These are phyloP conservation scores for Mycalesis mineus DNA, from an alignment of 2,888 invertebrate species.

Conservation along the genomic window DNA sequence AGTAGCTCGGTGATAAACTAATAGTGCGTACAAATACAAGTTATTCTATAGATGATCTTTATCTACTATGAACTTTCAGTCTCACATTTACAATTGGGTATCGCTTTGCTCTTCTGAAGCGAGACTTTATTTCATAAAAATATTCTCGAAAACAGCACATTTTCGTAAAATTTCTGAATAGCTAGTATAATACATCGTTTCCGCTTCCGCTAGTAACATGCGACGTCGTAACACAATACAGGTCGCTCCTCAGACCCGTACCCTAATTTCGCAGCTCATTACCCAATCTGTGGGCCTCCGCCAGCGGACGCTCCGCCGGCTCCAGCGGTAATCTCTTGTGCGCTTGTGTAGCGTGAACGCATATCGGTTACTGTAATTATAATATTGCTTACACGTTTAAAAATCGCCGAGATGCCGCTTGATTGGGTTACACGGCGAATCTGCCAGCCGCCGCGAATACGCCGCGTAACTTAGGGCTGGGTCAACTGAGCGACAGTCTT, in stretches of 20 bases:
- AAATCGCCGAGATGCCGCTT: constrained; percentile 23
- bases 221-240: constrained; percentile 51
- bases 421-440: constrained; percentile 28
- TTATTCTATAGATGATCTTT: too few species aligned
- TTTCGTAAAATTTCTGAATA: too few species aligned
- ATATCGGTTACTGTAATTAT: constrained; percentile 59
- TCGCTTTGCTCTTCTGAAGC: too few species aligned
- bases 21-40: too few species aligned
- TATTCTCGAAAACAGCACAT: too few species aligned
- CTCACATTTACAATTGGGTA: too few species aligned
- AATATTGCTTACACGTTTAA: constrained; percentile 35
- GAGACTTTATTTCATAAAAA: too few species aligned
- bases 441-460: neutral
- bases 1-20: too few species aligned
- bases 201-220: constrained; percentile 27
- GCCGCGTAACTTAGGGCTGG: constrained; percentile 1
- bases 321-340: constrained; percentile 43
- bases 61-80: too few species aligned
- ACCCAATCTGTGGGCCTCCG: constrained; percentile 62
- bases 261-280: constrained; percentile 76
- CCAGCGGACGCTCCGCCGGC: constrained; percentile 46
- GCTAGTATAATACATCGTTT: neutral
- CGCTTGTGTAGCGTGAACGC: constrained; percentile 49
- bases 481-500: neutral
- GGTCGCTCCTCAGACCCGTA: constrained; percentile 47